Evolutionary conservation across 2,888 invertebrate species (phyloP), one percentile per base, ranked within the genome.

Genomic region (Drosophila incognita): DNA sequence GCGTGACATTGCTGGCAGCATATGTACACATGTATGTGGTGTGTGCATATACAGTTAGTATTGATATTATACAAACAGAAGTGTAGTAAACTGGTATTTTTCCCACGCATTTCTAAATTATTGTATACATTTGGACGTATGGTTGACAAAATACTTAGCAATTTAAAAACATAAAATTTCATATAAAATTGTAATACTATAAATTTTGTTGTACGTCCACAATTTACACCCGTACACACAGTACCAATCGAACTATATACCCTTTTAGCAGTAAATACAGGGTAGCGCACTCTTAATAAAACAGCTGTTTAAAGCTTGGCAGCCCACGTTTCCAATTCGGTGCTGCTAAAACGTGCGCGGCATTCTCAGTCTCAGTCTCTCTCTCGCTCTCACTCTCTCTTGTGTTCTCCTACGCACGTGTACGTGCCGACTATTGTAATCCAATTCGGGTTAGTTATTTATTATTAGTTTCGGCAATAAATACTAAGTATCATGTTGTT

Each of bases 381-480:
- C 18, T 27, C 3, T n/a, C 21, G 27, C 29, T 5, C 24, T 24
- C 42, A 36, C 58, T 38, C 52, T 54, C 10, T 33, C 11, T 59
- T 21, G 42, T 33, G 36, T 59, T 61, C 60, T 54, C 18, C 35
- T 51, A 29, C 76, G 74, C 89, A 84, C 85, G 89, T 87, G 89
- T 79, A 78, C 80, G 87, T 80, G 84, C 2, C 57, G 51, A 31
- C 69, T 73, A 71, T 73, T 71, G 81, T 78, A 48, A 46, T 57
- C 35, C 11, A 71, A 73, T 74, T 79, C 58, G 64, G 79, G 83
- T 88, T 72, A 83, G 70, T 81, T 83, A n/a, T 42, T 54, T 51
- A 29, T 53, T 49, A 65, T 54, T 71, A 33, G 27, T n/a, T 24
- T 10, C 31, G 21, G 29, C 53, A 46, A 46, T 33, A 27, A 53